Percentiles rank a stretch among this genome's conserved stretches.
Evolutionary conservation across 2,888 invertebrate species (phyloP).

Genomic region (Cremastinae sp.): DNA sequence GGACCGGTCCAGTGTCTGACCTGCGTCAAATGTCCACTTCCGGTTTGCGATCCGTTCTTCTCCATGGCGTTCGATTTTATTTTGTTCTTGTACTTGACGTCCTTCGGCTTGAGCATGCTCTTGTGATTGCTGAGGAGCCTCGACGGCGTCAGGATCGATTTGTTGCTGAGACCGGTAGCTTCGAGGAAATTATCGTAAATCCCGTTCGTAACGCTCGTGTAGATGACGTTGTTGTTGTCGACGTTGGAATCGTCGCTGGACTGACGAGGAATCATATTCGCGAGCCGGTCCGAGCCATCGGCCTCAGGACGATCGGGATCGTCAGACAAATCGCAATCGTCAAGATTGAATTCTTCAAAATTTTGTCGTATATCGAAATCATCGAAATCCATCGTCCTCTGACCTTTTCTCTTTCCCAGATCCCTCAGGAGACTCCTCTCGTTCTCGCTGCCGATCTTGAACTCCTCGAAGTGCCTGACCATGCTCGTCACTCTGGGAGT

Average conservation of each 20-base stretch:
- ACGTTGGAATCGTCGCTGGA: constrained; percentile 78
- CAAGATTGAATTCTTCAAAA: constrained; percentile 90
- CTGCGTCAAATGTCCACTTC: constrained; percentile 68
- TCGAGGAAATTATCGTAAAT: constrained; percentile 89
- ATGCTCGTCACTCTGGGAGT: constrained; percentile 75
- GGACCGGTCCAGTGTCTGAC: constrained; percentile 81
- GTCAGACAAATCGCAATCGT: constrained; percentile 85
- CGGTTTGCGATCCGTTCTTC: constrained; percentile 77
- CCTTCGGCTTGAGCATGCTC: constrained; percentile 88
- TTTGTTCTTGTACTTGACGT: constrained; percentile 88
- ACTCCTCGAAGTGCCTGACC: constrained; percentile 78
- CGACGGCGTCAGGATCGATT: constrained; percentile 86
- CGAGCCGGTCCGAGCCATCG: constrained; percentile 76
- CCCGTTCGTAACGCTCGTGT: constrained; percentile 76
- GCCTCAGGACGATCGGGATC: constrained; percentile 76
- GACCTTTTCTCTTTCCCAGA: constrained; percentile 33
- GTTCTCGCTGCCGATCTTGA: constrained; percentile 76
- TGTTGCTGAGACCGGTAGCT: constrained; percentile 89
- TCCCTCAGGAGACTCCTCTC: constrained; percentile 56
- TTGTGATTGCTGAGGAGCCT: constrained; percentile 88
- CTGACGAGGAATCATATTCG: constrained; percentile 73
- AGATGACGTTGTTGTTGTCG: constrained; percentile 73
- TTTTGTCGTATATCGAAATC: constrained; percentile 88
- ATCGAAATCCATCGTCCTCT: constrained; percentile 67
- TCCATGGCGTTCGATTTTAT: constrained; percentile 83